phyloP scores from a whole-genome alignment of 2,797 vertebrate genomes.

The Alexandromys oeconomus region DNA sequence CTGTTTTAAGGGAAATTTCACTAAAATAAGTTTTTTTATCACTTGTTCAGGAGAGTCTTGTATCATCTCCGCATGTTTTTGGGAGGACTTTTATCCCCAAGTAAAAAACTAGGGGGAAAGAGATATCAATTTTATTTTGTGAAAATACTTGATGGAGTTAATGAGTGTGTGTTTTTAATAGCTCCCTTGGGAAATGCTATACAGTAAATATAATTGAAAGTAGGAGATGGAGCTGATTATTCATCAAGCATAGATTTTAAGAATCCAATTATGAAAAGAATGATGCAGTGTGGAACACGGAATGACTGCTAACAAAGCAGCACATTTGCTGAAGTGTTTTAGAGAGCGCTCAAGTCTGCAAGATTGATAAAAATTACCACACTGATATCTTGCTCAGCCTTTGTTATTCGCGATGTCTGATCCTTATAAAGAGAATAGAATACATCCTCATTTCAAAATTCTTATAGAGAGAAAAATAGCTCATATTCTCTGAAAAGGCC shows the following conservation, averaged over 20 bases:
- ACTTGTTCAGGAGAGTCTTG: constrained; percentile 36
- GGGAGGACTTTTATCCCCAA: constrained; percentile 46
- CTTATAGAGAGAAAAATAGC: not conserved
- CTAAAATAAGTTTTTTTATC: constrained; percentile 30
- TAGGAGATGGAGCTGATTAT: constrained; percentile 74
- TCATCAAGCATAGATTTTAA: constrained; percentile 78
- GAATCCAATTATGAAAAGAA: constrained; percentile 80
- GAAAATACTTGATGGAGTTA: constrained; percentile 77
- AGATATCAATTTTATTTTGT: constrained; percentile 76
- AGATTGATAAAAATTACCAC: constrained; percentile 48
- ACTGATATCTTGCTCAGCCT: not conserved
- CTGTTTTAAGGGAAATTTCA: constrained; percentile 62
- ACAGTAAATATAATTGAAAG: constrained; percentile 81
- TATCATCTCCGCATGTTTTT: constrained; percentile 14
- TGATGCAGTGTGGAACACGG: constrained; percentile 20
- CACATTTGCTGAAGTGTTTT: constrained; percentile 45
- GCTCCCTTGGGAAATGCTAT: constrained; percentile 71
- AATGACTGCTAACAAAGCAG: constrained; percentile 45
- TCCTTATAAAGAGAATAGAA: constrained; percentile 41
- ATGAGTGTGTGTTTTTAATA: constrained; percentile 78
- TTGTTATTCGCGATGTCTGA: constrained; percentile 3
- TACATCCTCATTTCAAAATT: constrained; percentile 29
- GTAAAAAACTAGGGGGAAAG: constrained; percentile 55
- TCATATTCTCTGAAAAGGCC: constrained; percentile 42
- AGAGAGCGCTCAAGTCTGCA: constrained; percentile 49